Evolutionary conservation across 2,888 invertebrate genomes (phyloP).

Genomic region (Apotomis betuletana): DNA sequence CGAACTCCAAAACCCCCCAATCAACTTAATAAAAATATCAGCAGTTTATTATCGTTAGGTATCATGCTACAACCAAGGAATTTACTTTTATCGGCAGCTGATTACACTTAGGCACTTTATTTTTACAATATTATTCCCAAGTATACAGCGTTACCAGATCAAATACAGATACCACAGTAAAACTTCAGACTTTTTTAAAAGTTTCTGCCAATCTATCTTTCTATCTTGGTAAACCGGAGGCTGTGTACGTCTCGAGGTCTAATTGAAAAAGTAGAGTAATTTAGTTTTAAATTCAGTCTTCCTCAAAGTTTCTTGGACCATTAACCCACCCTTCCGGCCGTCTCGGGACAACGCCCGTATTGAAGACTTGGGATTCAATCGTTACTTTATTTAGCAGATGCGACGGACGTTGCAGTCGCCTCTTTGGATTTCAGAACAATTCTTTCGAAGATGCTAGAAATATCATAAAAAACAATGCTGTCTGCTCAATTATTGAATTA

Average conservation of each 20-base stretch:
- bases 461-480: no score
- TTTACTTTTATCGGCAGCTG: no score
- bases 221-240: neutral
- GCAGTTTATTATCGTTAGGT: no score
- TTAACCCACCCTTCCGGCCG: conserved; percentile 15
- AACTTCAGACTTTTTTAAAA: neutral
- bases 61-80: no score
- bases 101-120: no score
- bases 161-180: no score
- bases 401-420: neutral
- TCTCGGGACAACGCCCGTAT: conserved; percentile 8
- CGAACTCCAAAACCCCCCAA: no score
- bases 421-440: neutral
- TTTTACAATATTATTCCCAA: no score
- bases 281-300: conserved; percentile 22
- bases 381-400: conserved; percentile 9
- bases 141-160: no score
- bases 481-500: no score
- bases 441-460: neutral
- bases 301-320: conserved; percentile 26
- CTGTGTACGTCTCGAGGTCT: neutral
- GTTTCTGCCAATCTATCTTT: neutral
- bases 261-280: conserved; percentile 35
- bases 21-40: no score
- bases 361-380: conserved; percentile 16